These are phyloP conservation scores for Drosophila serrata DNA, from an alignment of 1,140 invertebrate species.

Conservation along the genomic window DNA sequence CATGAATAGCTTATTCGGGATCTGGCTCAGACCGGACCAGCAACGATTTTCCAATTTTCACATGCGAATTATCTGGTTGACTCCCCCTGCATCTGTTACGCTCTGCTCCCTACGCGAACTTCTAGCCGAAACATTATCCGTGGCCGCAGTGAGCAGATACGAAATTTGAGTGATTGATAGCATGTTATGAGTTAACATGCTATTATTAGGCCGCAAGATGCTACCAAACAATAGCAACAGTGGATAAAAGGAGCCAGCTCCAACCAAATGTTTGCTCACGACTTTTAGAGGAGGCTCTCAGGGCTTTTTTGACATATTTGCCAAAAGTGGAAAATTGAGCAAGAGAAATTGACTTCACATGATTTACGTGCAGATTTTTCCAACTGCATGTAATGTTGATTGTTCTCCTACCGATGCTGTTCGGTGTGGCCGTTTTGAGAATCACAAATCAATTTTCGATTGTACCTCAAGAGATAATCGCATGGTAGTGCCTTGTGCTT, in stretches of 20 bases:
- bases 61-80: conserved; percentile 71
- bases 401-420: conserved; percentile 57
- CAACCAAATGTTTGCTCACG: conserved; percentile 78
- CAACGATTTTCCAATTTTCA: conserved; percentile 79
- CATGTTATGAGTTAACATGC: conserved; percentile 83
- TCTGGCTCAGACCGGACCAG: conserved; percentile 19
- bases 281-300: conserved; percentile 55
- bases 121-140: conserved; percentile 32
- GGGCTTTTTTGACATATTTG: conserved; percentile 75
- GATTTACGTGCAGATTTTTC: conserved; percentile 75
- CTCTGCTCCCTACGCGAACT: conserved; percentile 2
- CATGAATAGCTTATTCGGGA: conserved; percentile 47
- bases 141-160: conserved; percentile 46
- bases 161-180: conserved; percentile 77
- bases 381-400: conserved; percentile 60
- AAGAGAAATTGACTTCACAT: conserved; percentile 81
- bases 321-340: conserved; percentile 79
- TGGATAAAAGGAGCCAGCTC: conserved; percentile 22
- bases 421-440: conserved; percentile 40
- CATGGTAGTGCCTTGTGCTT: conserved; percentile 20
- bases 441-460: conserved; percentile 51
- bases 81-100: conserved; percentile 3
- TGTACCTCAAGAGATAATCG: conserved; percentile 62
- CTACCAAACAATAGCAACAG: conserved; percentile 61
- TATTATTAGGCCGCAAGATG: conserved; percentile 78